Evolutionary conservation across 2,113 vertebrate species (phyloP), one percentile per base, ranked within the genome.

Genomic region (Channa maculata): DNA sequence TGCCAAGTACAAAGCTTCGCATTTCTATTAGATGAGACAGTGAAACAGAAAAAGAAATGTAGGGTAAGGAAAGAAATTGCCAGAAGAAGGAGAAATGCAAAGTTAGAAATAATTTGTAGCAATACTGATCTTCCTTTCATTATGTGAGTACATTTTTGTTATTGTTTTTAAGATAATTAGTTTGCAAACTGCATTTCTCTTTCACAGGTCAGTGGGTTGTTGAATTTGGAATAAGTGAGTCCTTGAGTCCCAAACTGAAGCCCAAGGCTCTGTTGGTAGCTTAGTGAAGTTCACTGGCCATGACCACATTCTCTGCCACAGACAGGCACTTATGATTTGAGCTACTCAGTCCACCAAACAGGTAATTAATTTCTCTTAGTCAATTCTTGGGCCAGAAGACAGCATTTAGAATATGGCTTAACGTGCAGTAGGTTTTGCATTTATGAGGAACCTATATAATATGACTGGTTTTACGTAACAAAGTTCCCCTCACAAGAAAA

Each of bases 351-450:
- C 46, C 64, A 71, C 11, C 43, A 14, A 5, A 6, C 43, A 50
- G 54, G 65, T 71, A 70, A 24, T 24, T 24, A 24, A 24, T 24
- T 24, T 24, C 24, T 24, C 24, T 24, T 24, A 24, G 33, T n/a
- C 44, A 43, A 44, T 52, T 8, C 9, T 15, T 24, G 12, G 13
- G 43, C 34, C 11, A 57, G 48, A 37, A 12, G 24, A 62, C 38
- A 70, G 41, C 34, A 36, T 34, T 6, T 44, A 46, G 49, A 39
- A 46, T 69, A 52, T 14, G 8, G 13, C 12, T 43, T 59, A 5
- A 46, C 24, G 24, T 24, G 24, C 24, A 64, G 45, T 36, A 49
- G 58, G 71, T 51, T 80, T 75, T 59, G 36, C 6, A 50, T 71
- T 46, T 61, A 37, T 34, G 14, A 48, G 36, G 11, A 73, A n/a